Evolutionary conservation across 1,140 invertebrate genomes (phyloP).

Genomic region (Phocides pigmalion): DNA sequence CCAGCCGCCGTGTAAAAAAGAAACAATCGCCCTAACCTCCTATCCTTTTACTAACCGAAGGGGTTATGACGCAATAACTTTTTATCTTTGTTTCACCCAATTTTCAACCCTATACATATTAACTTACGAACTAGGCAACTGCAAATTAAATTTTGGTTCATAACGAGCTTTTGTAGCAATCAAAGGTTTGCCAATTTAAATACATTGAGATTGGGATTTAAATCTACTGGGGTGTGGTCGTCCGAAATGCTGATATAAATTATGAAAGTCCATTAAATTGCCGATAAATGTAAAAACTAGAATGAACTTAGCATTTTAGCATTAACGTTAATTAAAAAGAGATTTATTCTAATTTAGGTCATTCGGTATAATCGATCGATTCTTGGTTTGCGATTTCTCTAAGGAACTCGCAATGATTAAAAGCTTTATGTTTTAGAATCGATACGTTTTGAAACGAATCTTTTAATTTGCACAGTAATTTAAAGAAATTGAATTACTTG

Average conservation of each 20-base stretch:
- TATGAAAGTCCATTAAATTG: constrained; percentile 22
- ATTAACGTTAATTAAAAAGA: constrained; percentile 18
- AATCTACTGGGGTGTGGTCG: constrained; percentile 56
- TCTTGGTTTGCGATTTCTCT: too few species aligned
- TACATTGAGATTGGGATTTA: constrained; percentile 71
- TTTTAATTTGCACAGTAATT: too few species aligned
- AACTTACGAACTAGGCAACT: constrained; percentile 23
- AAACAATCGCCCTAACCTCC: constrained; percentile 73
- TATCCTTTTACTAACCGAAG: constrained; percentile 72
- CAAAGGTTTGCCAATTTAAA: constrained; percentile 74
- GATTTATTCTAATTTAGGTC: constrained; percentile 4
- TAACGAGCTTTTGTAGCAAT: constrained; percentile 70
- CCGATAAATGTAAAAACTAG: constrained; percentile 19
- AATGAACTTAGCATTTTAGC: constrained; percentile 5
- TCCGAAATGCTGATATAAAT: constrained; percentile 36
- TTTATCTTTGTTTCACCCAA: constrained; percentile 33
- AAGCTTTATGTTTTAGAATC: too few species aligned
- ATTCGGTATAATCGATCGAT: not conserved
- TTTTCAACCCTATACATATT: constrained; percentile 40
- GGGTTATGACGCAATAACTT: constrained; percentile 50
- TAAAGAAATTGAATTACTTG: too few species aligned
- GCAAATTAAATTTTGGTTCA: constrained; percentile 40
- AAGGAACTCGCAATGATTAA: too few species aligned
- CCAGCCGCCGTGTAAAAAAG: constrained; percentile 62
- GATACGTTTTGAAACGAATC: too few species aligned